Evolutionary conservation across 2,888 invertebrate species (phyloP), one percentile per base, ranked within the genome.

Genomic region (Atrina japonica): DNA sequence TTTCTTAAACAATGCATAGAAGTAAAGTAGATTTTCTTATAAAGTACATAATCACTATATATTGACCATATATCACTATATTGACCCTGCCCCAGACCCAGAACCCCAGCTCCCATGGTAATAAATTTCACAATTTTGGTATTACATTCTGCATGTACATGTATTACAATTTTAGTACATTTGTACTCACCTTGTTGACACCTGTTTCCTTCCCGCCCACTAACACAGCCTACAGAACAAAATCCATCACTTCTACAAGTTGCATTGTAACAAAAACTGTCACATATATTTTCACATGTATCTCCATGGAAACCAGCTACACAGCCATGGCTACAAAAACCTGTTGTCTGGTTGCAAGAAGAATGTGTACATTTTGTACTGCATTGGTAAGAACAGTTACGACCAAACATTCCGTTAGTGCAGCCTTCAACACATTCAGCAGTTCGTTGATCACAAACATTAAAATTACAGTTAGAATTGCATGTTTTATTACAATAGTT

Each of bases 361-460:
- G 61, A 43, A 21, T 66, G 53, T 2, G 40, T 25, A 64, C 79
- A 82, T 6, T 53, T 64, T 18, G 52, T 49, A 41, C 66, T 75
- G 50, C 81, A 82, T 6, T 56, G 49, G 3, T 64, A 55, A 21
- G 67, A 50, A 63, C 81, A 81, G 53, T 66, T 53, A 11, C 45
- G 49, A 14, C 78, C 78, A 50, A 72, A 76, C 70, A 64, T 76
- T 16, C 77, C 77, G n/a, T 45, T 45, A n/a, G 49, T 43, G 64
- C 82, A 82, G 2, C 78, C 80, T 11, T 68, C 14, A 16, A 50
- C 55, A 65, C 81, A 81, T 0, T 56, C 41, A n/a, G 75, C 76
- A 18, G 70, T 65, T 1, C 40, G 27, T 18, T 50, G 67, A 49
- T 76, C 52, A 73, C 81, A 82, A 0, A 50, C 25, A 14, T 50